These are phyloP conservation scores for Gadopsis marmoratus DNA, from an alignment of 2,797 vertebrate species.

Conservation along the genomic window DNA sequence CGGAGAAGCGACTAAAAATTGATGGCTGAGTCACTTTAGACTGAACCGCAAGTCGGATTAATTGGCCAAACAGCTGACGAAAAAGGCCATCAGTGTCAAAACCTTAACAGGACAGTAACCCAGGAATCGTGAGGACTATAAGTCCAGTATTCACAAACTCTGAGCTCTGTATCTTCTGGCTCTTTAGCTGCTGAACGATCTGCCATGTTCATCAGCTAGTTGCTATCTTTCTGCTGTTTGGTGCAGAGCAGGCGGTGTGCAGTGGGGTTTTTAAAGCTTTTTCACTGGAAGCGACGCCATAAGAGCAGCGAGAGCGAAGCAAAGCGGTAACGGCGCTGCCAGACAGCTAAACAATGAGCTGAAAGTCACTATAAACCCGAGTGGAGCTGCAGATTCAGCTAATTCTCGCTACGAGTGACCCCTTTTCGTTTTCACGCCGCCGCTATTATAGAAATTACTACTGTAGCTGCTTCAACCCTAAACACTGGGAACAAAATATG, in stretches of 20 bases:
- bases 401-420: not conserved
- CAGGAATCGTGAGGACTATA: not conserved
- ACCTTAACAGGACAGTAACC: not conserved
- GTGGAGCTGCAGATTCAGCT: not conserved
- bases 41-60: not conserved
- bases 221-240: not conserved
- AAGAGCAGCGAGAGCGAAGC: not conserved
- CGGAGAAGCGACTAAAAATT: not conserved
- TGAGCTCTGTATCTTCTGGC: not conserved
- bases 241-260: not conserved
- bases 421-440: not conserved
- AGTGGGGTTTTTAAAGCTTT: too few species aligned
- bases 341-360: not conserved
- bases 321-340: not conserved
- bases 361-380: not conserved
- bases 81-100: not conserved
- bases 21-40: too few species aligned
- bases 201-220: not conserved
- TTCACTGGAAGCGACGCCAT: not conserved
- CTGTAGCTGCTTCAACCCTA: not conserved
- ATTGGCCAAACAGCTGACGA: not conserved
- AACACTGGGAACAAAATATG: not conserved
- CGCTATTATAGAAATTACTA: not conserved
- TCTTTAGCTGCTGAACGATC: not conserved
- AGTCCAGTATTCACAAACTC: not conserved